phyloP scores from a whole-genome alignment of 2,888 invertebrate species.

The Laothoe populi region DNA sequence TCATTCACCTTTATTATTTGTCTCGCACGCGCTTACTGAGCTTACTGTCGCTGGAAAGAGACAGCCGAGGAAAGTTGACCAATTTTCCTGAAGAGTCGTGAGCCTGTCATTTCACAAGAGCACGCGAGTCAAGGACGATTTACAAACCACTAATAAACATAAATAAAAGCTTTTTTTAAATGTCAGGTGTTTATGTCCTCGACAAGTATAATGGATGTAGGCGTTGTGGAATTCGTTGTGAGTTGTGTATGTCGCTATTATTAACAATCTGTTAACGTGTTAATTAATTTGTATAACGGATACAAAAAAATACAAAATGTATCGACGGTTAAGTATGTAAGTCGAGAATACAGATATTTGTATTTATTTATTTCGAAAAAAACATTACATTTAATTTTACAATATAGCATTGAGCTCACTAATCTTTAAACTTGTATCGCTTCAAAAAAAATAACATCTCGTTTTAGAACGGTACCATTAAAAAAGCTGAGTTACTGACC shows the following conservation, averaged over 20 bases:
- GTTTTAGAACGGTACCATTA: too few relatives aligned
- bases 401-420: too few relatives aligned
- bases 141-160: constrained; percentile 64
- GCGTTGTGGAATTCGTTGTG: constrained; percentile 48
- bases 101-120: constrained; percentile 70
- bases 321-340: too few relatives aligned
- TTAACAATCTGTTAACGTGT: background rate
- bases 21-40: constrained; percentile 54
- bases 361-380: too few relatives aligned
- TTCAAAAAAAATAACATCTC: too few relatives aligned
- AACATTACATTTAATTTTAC: too few relatives aligned
- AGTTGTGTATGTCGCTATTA: constrained; percentile 40
- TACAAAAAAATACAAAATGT: background rate
- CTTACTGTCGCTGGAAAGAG: constrained; percentile 52
- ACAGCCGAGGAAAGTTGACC: constrained; percentile 51
- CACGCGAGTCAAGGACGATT: constrained; percentile 70
- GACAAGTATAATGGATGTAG: constrained; percentile 44
- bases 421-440: too few relatives aligned
- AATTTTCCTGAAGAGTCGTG: constrained; percentile 55
- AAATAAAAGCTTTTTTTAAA: constrained; percentile 58
- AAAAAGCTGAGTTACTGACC: too few relatives aligned
- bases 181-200: constrained; percentile 59
- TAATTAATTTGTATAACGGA: constrained; percentile 3
- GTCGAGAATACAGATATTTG: too few relatives aligned
- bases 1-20: constrained; percentile 58